Percentiles rank a stretch among this genome's conserved stretches.
These are phyloP conservation scores for Andrena minutula DNA, from an alignment of 2,888 invertebrate genomes.

Conservation along the genomic window DNA sequence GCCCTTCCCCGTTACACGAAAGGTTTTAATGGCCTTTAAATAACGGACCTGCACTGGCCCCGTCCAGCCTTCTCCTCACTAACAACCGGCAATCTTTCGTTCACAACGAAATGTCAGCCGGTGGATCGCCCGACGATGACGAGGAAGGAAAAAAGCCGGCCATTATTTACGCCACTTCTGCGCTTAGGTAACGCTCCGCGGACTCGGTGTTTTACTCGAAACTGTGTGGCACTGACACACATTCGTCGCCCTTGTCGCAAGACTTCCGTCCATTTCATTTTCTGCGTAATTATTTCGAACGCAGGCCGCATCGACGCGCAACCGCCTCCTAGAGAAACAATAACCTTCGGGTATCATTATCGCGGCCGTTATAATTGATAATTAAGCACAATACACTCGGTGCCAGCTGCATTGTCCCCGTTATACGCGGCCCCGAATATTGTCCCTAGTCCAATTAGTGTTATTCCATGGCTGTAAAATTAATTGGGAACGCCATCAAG, in stretches of 20 bases:
- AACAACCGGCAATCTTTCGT: constrained; percentile 43
- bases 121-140: constrained; percentile 49
- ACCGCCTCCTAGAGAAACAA: constrained; percentile 43
- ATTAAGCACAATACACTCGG: constrained; percentile 45
- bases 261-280: constrained; percentile 54
- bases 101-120: constrained; percentile 58
- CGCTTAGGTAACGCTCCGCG: constrained; percentile 51
- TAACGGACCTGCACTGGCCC: constrained; percentile 45
- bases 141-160: constrained; percentile 55
- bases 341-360: constrained; percentile 49
- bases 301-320: constrained; percentile 15
- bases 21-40: constrained; percentile 67
- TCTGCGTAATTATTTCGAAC: constrained; percentile 60
- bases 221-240: constrained; percentile 64
- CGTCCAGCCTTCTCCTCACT: not conserved
- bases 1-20: constrained; percentile 34
- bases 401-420: not conserved
- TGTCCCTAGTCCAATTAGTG: constrained; percentile 54
- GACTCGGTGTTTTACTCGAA: constrained; percentile 41
- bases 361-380: constrained; percentile 50
- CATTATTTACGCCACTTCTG: constrained; percentile 68
- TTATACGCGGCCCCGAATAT: constrained; percentile 20
- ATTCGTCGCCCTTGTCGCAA: constrained; percentile 31
- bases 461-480: constrained; percentile 48
- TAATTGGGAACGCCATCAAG: constrained; percentile 42